These are phyloP conservation scores for Pomatorhinus ruficollis DNA, from an alignment of 2,113 vertebrate species.

Conservation along the genomic window DNA sequence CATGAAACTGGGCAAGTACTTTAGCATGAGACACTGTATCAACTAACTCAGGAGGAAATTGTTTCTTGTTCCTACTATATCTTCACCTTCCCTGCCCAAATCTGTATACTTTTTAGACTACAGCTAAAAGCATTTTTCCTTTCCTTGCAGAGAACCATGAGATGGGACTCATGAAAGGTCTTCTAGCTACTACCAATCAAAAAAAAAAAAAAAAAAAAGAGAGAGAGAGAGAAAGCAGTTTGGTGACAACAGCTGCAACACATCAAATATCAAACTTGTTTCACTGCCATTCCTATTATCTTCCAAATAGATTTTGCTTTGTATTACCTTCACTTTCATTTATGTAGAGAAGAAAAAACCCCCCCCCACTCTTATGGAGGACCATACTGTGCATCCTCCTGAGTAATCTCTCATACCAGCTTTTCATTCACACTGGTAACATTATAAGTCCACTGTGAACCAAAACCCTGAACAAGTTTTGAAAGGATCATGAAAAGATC, in stretches of 20 bases:
- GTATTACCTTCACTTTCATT: not conserved
- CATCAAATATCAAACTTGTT: not conserved
- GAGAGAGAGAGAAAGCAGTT: not conserved
- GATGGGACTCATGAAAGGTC: not conserved
- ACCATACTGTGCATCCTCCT: fast-evolving
- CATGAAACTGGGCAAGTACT: not conserved
- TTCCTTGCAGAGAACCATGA: not conserved
- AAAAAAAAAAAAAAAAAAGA: not conserved
- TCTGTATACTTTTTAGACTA: not conserved
- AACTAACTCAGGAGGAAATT: not conserved
- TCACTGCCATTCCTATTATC: not conserved
- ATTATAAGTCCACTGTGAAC: not conserved
- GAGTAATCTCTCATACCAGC: not conserved
- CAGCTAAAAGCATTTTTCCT: not conserved
- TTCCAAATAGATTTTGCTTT: not conserved
- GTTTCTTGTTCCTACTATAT: not conserved
- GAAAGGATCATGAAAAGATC: not conserved
- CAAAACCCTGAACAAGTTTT: not conserved
- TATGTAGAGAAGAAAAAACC: not conserved
- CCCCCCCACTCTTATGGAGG: not conserved
- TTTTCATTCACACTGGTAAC: not conserved
- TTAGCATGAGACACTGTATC: not conserved
- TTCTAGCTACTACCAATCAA: not conserved
- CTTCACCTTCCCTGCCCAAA: not conserved
- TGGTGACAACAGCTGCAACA: not conserved